Base-by-base conservation (phyloP, 2,888 invertebrate genomes). In the Sussaba pulchella region DNA sequence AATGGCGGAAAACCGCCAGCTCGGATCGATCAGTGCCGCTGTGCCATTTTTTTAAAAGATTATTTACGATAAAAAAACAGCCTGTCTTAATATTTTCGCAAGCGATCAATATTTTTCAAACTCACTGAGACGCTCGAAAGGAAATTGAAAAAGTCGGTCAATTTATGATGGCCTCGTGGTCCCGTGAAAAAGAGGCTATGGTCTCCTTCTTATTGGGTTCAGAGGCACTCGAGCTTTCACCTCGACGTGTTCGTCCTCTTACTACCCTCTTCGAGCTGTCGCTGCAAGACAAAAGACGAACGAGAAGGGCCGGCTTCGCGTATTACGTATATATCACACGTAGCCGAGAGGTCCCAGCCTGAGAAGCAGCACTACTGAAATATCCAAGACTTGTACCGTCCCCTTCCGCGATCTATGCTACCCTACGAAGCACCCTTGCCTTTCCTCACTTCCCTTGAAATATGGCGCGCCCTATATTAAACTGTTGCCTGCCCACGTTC, bases 391-490 rank as follows among this genome's bases (percentile, higher is more conserved):
- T 31, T 71, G 57, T 59, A 63, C 36, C 41, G 21, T 61, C 36
- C 39, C 61, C 79, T 71, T 74, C 47, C 59, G 47, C 71, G 72
- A 79, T 78, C 64, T 75, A 57, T 75, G 59, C 43, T 69, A 76
- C 82, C 82, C 82, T 75, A 26, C 47, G 39, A 54, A 59, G 59
- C 77, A 64, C 64, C 72, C 75, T 41, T 52, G 54, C 69, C 64
- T 70, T 70, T 67, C 63, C 59, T 78, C 61, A 70, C 64, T 69
- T 63, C 63, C 21, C 57, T 81, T 78, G 83, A 86, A 86, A 84
- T 85, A 86, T 85, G 82, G 82, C 83, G 82, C 78, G 77, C 78
- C 85, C 82, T 84, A 85, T 87, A 86, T 87, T 87, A 84, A 87
- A 87, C 82, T 83, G 82, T 85, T 83, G 83, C 82, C 83, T 70